A percentile compares a stretch with the other conserved stretches of the same genome.
phyloP scores from a whole-genome alignment of 2,888 invertebrate genomes.

The Julus scanicus region DNA sequence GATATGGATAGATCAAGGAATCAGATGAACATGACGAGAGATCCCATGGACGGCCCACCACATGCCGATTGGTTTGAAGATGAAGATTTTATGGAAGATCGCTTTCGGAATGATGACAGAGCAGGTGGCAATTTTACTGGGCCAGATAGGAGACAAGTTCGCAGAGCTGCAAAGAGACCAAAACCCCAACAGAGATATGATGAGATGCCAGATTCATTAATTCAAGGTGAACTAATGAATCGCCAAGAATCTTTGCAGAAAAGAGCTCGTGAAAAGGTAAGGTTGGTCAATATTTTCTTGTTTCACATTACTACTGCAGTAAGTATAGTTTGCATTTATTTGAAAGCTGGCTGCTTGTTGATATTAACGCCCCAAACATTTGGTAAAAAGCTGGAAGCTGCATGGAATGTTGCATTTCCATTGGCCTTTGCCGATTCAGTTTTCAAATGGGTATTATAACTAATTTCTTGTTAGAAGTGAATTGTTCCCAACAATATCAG shows the following conservation, averaged over 20 bases:
- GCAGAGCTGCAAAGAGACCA: neutral
- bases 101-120: neutral
- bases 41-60: neutral
- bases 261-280: slow-evolving; percentile 12
- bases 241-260: neutral
- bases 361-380: too few relatives aligned
- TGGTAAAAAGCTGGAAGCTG: too few relatives aligned
- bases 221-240: slow-evolving; percentile 1
- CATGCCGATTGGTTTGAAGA: neutral
- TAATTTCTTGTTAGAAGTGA: too few relatives aligned
- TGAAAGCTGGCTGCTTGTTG: too few relatives aligned
- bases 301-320: neutral
- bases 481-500: too few relatives aligned
- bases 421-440: too few relatives aligned
- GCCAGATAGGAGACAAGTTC: neutral
- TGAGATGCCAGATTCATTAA: neutral
- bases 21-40: neutral
- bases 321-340: neutral
- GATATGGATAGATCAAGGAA: neutral
- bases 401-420: too few relatives aligned
- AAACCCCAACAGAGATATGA: neutral
- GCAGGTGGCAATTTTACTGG: neutral
- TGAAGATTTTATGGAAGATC: neutral
- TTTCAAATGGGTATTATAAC: too few relatives aligned
- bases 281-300: neutral